Conservation (phyloP, 1,140 invertebrate genomes). For the Pseudomyrmex dendroicus region DNA sequence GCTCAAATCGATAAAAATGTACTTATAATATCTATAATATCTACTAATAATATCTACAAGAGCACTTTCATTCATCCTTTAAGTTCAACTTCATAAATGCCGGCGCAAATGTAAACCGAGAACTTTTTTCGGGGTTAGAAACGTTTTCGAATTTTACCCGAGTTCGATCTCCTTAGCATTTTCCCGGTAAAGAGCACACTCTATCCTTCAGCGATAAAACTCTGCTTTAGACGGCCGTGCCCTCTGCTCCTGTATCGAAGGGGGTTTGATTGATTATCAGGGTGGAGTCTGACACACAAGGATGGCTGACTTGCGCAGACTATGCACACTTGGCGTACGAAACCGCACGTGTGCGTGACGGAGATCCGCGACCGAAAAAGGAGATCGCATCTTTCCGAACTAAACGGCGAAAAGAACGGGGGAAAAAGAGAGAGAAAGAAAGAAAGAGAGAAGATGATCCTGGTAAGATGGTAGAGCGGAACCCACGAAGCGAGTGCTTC, state of each 20-base stretch:
- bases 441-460: slow-evolving; percentile 15
- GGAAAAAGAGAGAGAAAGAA: neutral
- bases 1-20: neutral
- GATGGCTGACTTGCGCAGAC: slow-evolving; percentile 75
- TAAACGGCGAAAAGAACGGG: neutral
- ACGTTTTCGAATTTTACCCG: slow-evolving; percentile 31
- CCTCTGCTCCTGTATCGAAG: slow-evolving; percentile 47
- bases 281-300: slow-evolving; percentile 80
- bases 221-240: slow-evolving; percentile 60
- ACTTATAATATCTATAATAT: slow-evolving; percentile 18
- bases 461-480: slow-evolving; percentile 52
- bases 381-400: slow-evolving; percentile 44
- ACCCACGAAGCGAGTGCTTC: neutral
- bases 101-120: slow-evolving; percentile 12
- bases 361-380: slow-evolving; percentile 31
- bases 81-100: slow-evolving; percentile 38
- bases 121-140: slow-evolving; percentile 43
- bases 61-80: neutral
- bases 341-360: slow-evolving; percentile 43
- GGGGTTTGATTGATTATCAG: slow-evolving; percentile 80
- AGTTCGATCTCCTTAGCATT: slow-evolving; percentile 19
- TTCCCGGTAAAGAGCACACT: slow-evolving; percentile 26
- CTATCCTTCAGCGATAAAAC: slow-evolving; percentile 70
- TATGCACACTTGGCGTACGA: slow-evolving; percentile 60
- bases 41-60: neutral